These are phyloP conservation scores for Drosophila ananassae DNA, from an alignment of 1,140 invertebrate genomes.

Conservation along the genomic window DNA sequence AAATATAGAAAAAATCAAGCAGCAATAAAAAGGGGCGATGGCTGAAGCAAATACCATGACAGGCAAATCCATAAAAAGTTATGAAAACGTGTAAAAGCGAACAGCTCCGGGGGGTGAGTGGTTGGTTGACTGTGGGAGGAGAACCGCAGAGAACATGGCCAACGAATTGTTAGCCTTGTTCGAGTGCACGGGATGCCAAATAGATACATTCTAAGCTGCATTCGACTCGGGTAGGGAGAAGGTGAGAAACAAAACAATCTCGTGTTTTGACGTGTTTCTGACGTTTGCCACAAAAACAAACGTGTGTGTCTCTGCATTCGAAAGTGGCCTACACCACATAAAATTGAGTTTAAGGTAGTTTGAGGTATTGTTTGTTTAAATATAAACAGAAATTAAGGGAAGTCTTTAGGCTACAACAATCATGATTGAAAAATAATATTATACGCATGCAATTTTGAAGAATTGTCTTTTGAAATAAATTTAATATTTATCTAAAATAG, in stretches of 20 bases:
- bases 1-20: constrained; percentile 50
- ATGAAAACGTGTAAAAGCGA: constrained; percentile 62
- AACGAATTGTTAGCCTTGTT: constrained; percentile 24
- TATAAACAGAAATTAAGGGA: neutral
- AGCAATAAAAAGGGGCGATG: constrained; percentile 44
- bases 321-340: constrained; percentile 7
- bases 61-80: constrained; percentile 67
- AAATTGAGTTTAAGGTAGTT: neutral
- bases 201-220: constrained; percentile 36
- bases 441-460: too few relatives aligned
- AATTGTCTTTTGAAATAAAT: neutral
- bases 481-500: neutral
- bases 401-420: neutral
- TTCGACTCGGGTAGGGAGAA: neutral
- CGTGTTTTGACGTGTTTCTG: neutral
- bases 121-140: constrained; percentile 6
- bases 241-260: constrained; percentile 9
- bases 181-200: constrained; percentile 26
- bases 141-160: constrained; percentile 10
- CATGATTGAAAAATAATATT: too few relatives aligned
- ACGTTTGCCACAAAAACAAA: constrained; percentile 3
- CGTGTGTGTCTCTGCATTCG: neutral
- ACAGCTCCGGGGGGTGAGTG: constrained; percentile 18
- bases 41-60: constrained; percentile 42
- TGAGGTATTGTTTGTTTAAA: neutral